Conservation (phyloP, 2,113 vertebrate genomes). For the Acanthisitta chloris region DNA sequence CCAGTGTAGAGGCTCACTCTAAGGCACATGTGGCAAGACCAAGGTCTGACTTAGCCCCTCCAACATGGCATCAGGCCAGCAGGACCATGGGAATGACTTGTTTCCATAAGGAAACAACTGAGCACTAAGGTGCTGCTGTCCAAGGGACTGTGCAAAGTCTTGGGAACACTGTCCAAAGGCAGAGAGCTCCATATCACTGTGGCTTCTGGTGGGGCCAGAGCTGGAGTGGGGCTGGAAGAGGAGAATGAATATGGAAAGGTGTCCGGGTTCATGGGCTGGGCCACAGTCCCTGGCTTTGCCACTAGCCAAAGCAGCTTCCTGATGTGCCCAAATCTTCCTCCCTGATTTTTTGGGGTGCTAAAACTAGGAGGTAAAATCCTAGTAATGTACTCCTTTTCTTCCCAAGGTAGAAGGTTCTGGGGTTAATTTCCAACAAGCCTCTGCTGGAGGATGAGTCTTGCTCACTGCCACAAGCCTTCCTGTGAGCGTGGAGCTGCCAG, state of each 20-base stretch:
- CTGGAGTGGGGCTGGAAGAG: not conserved
- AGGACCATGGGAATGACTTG: too few relatives aligned
- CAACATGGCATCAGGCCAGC: not conserved
- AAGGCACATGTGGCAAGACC: not conserved
- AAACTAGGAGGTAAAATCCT: not conserved
- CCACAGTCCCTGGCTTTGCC: not conserved
- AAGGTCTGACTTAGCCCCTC: not conserved
- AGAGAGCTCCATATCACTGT: not conserved
- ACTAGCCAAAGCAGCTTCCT: not conserved
- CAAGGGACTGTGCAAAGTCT: not conserved
- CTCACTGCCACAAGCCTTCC: not conserved
- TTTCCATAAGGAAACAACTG: not conserved
- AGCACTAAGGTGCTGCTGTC: not conserved
- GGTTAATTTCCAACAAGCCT: not conserved
- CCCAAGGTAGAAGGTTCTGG: not conserved
- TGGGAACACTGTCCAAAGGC: not conserved
- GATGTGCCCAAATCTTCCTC: not conserved
- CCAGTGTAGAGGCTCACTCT: not conserved
- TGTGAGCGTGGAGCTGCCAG: not conserved
- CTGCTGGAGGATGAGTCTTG: rapidly evolving
- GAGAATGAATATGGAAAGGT: rapidly evolving
- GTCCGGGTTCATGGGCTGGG: not conserved
- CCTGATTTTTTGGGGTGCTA: not conserved
- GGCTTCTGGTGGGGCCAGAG: not conserved
- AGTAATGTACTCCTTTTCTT: not conserved